These are phyloP conservation scores for Tenrec ecaudatus DNA, from an alignment of 2,113 vertebrate species.

Conservation along the genomic window DNA sequence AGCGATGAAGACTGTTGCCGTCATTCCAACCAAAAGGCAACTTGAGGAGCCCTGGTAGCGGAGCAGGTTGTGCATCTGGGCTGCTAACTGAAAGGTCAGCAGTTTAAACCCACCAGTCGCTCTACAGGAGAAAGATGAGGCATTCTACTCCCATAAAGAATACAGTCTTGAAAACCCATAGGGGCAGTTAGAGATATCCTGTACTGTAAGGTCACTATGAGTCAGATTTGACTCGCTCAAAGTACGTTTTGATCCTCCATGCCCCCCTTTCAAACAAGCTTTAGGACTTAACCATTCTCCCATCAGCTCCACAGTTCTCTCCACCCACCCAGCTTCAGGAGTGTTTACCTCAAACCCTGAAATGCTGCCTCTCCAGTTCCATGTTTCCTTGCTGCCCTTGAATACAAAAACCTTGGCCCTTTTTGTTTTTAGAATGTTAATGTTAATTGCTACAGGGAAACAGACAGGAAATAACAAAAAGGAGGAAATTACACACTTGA, in stretches of 20 bases:
- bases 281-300: neutral
- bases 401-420: conserved; percentile 59
- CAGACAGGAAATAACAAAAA: conserved; percentile 73
- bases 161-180: too few relatives aligned
- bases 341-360: conserved; percentile 23
- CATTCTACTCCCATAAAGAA: too few relatives aligned
- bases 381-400: conserved; percentile 40
- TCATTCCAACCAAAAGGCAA: neutral
- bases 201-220: too few relatives aligned
- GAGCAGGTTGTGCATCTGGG: too few relatives aligned
- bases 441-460: conserved; percentile 55
- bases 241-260: neutral
- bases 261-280: neutral
- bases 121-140: too few relatives aligned
- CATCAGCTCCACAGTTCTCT: neutral
- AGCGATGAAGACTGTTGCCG: neutral
- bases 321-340: conserved; percentile 8
- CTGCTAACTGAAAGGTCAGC: too few relatives aligned
- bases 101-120: too few relatives aligned
- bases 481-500: conserved; percentile 58
- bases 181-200: too few relatives aligned
- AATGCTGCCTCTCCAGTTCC: neutral
- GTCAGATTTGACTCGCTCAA: too few relatives aligned
- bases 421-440: conserved; percentile 57
- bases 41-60: neutral